These are phyloP conservation scores for Prosapia bicincta DNA, from an alignment of 2,888 invertebrate genomes.

Conservation along the genomic window DNA sequence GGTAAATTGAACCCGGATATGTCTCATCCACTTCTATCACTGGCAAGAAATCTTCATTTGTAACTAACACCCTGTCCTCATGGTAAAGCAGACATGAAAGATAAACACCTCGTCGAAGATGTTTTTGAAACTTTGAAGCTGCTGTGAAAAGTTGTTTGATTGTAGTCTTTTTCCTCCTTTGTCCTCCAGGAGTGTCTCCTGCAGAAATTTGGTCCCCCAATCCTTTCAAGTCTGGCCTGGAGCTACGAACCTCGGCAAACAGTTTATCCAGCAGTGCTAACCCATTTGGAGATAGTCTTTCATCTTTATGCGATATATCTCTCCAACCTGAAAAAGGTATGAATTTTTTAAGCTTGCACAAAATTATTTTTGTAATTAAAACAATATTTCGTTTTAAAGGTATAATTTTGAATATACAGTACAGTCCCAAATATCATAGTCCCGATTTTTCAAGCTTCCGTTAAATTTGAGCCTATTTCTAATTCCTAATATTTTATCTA, in stretches of 20 bases:
- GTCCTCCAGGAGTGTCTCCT: conserved; percentile 61
- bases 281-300: conserved; percentile 62
- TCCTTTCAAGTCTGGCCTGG: conserved; percentile 53
- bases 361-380: too few species aligned
- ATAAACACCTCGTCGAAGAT: conserved; percentile 87
- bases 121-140: conserved; percentile 95
- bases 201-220: conserved; percentile 43
- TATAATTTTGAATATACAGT: too few species aligned
- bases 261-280: conserved; percentile 70
- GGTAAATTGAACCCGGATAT: conserved; percentile 85
- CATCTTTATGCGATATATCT: conserved; percentile 68
- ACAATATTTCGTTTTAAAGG: too few species aligned
- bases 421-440: too few species aligned
- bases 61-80: conserved; percentile 93
- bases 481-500: too few species aligned
- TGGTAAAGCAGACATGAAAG: conserved; percentile 90
- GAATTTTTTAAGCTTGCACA: too few species aligned
- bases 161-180: conserved; percentile 76
- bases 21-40: conserved; percentile 97
- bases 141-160: conserved; percentile 94
- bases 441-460: too few species aligned
- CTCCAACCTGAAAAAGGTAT: conserved; percentile 78
- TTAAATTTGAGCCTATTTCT: too few species aligned
- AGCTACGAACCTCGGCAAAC: conserved; percentile 65
- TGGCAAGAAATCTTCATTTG: conserved; percentile 95